These are phyloP conservation scores for Sphinx pinastri DNA, from an alignment of 2,888 invertebrate genomes.

Conservation along the genomic window DNA sequence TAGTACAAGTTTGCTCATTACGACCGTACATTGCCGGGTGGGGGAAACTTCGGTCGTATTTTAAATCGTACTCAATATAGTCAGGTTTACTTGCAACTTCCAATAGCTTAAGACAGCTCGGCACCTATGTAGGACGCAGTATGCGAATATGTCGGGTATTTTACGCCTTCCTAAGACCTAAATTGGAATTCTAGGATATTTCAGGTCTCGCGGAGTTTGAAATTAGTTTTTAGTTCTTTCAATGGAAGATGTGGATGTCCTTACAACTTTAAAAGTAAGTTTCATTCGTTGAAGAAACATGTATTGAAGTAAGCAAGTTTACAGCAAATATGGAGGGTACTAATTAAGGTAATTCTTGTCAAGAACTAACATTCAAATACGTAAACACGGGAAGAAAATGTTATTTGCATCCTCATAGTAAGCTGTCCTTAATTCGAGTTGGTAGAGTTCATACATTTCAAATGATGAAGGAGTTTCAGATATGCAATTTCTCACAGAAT, in stretches of 20 bases:
- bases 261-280: too few relatives aligned
- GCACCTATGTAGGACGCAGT: background rate
- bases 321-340: too few relatives aligned
- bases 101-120: constrained; percentile 5
- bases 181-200: background rate
- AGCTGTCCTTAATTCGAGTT: too few relatives aligned
- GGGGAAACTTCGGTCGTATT: constrained; percentile 47
- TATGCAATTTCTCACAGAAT: too few relatives aligned
- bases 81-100: constrained; percentile 17
- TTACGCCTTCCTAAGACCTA: background rate
- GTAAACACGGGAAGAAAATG: too few relatives aligned
- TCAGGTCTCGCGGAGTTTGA: background rate
- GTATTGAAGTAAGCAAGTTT: too few relatives aligned
- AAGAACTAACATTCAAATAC: too few relatives aligned
- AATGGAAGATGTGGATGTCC: too few relatives aligned
- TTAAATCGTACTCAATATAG: constrained; percentile 36
- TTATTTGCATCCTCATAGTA: too few relatives aligned
- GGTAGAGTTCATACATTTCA: too few relatives aligned
- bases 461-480: background rate
- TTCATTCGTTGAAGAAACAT: too few relatives aligned
- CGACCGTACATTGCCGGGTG: constrained; percentile 44
- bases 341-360: too few relatives aligned
- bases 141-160: background rate
- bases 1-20: constrained; percentile 51
- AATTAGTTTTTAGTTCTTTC: background rate